Base-by-base conservation (phyloP, 2,888 invertebrate genomes). In the Caenorhabditis macrosperma region DNA sequence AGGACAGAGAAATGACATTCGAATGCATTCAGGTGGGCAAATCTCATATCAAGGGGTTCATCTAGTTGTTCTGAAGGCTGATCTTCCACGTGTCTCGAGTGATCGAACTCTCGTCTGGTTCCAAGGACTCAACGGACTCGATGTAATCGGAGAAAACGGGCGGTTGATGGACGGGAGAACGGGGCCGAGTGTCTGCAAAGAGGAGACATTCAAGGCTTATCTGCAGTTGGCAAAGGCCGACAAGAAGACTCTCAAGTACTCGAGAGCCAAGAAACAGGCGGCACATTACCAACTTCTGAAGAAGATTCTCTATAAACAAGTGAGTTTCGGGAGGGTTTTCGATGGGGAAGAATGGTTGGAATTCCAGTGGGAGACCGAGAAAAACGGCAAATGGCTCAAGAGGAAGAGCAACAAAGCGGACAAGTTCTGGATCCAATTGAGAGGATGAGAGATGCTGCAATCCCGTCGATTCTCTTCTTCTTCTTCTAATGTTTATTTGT, bases 351-450 rank as follows among this genome's bases (percentile, higher is more conserved):
- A 35, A 22, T 12, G 12, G 28, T 9, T 0, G n/a, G n/a, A n/a
- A n/a, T 61, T 71, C 33, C 72, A 72, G 63, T 72, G 72, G 72
- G 72, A 72, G 28, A 1, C 28, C 33, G 48, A 72, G 46, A 63
- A 64, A 17, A 72, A 72, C 24, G 72, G 72, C 6, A 72, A 55
- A 17, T 72, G 72, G 72, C 26, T 63, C 46, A 54, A 48, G 9
- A 44, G 46, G n/a, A 63, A 48, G 48, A 64, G 63, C 46, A 72
- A 72, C 48, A 55, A 72, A 24, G 72, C 33, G 17, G 72, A 72
- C 72, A 72, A 72, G 48, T 72, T 72, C 22, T 72, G 72, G 72
- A 15, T 72, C 7, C 15, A 64, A 9, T 4, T 55, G 10, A 41
- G 46, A 57, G 22, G 22, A 46, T 17, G 10, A 38, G 5, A 9